These are phyloP conservation scores for Morone chrysops DNA, from an alignment of 2,113 vertebrate species.

Conservation along the genomic window DNA sequence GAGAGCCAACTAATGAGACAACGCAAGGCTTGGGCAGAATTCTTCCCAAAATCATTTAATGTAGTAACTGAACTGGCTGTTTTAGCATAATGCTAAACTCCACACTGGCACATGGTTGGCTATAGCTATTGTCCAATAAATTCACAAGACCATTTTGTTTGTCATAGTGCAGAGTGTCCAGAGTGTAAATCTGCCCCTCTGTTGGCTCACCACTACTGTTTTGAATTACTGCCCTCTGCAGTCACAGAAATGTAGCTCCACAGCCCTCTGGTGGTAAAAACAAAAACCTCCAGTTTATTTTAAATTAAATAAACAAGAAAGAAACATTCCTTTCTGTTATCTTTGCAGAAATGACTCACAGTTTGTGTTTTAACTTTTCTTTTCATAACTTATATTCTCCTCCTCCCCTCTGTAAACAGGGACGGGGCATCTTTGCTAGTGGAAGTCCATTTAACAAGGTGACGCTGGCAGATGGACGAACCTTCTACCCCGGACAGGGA, in stretches of 20 bases:
- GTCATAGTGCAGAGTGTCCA: too few relatives aligned
- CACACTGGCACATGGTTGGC: neutral
- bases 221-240: neutral
- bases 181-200: neutral
- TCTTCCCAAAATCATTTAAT: neutral
- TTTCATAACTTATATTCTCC: neutral
- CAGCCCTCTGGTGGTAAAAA: neutral
- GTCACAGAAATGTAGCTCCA: neutral
- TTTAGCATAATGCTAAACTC: neutral
- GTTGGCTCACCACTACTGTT: neutral
- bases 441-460: conserved; percentile 95
- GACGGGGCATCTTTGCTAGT: conserved; percentile 95
- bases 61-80: neutral
- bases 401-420: conserved; percentile 79
- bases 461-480: conserved; percentile 89
- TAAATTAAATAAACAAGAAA: too few relatives aligned
- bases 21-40: too few relatives aligned
- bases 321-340: neutral
- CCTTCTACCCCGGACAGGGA: conserved; percentile 95
- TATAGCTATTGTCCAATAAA: too few relatives aligned
- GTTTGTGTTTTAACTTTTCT: neutral
- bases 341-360: neutral
- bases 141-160: too few relatives aligned
- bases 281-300: neutral
- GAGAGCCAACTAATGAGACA: too few relatives aligned